Base-by-base conservation (phyloP, 2,113 vertebrate species). In the Amazona guildingii region DNA sequence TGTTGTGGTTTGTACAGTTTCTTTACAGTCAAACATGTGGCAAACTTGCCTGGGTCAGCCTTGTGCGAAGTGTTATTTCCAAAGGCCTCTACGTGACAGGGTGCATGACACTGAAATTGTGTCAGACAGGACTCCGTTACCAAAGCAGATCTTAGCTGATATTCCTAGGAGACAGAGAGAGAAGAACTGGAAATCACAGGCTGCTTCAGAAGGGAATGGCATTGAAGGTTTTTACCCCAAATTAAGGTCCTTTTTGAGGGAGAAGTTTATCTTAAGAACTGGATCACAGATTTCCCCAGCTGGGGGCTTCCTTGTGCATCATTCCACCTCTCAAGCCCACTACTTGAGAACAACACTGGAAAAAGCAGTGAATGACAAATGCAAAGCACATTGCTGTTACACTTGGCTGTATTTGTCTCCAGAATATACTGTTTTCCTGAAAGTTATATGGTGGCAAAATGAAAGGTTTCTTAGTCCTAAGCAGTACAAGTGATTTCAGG, bases 21-120 rank as follows among this genome's bases (percentile, higher is more conserved):
- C 83, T 91, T 95, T 94, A 86, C 61, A 81, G 76, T 84, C 80
- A 91, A 83, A 84, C 69, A 19, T 37, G 91, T 73, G 63, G 66
- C 86, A 88, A 68, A 67, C 63, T 35, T 88, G 76, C 51, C 91
- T 92, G 80, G 80, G 88, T 94, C 73, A 88, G 51, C 55, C 51
- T 81, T 28, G 35, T 78, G 68, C 77, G 61, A 91, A 81, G 79
- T 28, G 67, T 76, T 82, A 41, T 57, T 95, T 80, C 78, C 82
- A 80, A 59, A 74, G 83, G 67, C 67, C 43, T 91, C 69, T 91
- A 86, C 2, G 0, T 86, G 86, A 88, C 0, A 0, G 83, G 68
- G 72, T 93, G 29, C 35, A 6, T 28, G 80, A 84, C 64, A 88
- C 46, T 0, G 0, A 93, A 92, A 78, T 21, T 72, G 55, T 92